phyloP scores from a whole-genome alignment of 30 jellyfish, hydroid and myxozoan genomes.

The Aurelia aurita complex sp. Pacific region DNA sequence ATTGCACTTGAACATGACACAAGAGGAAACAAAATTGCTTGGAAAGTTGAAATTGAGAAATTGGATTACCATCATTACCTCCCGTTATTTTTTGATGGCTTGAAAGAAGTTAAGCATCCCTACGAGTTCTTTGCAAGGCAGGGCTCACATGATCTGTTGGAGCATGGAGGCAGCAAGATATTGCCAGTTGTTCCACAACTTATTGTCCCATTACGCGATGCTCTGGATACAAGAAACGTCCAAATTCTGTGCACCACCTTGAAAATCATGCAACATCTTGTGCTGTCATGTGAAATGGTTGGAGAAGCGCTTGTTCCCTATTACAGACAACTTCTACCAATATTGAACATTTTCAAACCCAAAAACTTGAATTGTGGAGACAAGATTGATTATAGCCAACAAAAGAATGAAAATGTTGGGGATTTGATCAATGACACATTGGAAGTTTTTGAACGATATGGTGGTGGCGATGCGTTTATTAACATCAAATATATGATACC shows the following conservation, averaged over 20 bases:
- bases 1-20: slow-evolving; percentile 97
- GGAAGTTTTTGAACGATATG: slow-evolving; percentile 83
- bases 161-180: slow-evolving; percentile 93
- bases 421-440: slow-evolving; percentile 90
- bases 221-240: slow-evolving; percentile 79
- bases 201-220: slow-evolving; percentile 89
- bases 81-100: slow-evolving; percentile 93
- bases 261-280: slow-evolving; percentile 88
- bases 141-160: slow-evolving; percentile 93
- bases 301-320: slow-evolving; percentile 98
- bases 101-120: slow-evolving; percentile 89
- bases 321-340: slow-evolving; percentile 92
- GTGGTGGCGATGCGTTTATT: slow-evolving; percentile 92
- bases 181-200: slow-evolving; percentile 94
- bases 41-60: slow-evolving; percentile 97
- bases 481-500: slow-evolving; percentile 94
- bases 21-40: slow-evolving; percentile 92
- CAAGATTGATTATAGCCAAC: slow-evolving; percentile 94
- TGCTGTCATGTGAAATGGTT: slow-evolving; percentile 94
- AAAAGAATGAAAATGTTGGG: slow-evolving; percentile 89
- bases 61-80: slow-evolving; percentile 95
- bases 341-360: slow-evolving; percentile 82
- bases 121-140: slow-evolving; percentile 95
- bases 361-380: slow-evolving; percentile 92
- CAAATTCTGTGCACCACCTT: slow-evolving; percentile 87